These are phyloP conservation scores for Podilymbus podiceps DNA, from an alignment of 2,113 vertebrate species.

Conservation along the genomic window DNA sequence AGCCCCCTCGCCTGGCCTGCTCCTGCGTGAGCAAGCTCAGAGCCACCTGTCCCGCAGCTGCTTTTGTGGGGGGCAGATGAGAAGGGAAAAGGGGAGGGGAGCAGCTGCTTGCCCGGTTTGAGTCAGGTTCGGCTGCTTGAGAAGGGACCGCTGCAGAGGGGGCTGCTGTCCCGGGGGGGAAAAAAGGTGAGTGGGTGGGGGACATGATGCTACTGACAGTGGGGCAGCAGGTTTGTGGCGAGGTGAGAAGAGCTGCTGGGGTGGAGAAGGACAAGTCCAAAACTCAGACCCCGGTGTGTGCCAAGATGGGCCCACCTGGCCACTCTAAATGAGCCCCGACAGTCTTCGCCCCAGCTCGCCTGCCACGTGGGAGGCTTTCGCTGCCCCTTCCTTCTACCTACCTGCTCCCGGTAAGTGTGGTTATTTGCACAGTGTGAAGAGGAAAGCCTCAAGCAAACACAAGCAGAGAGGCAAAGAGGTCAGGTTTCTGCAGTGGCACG, in stretches of 20 bases:
- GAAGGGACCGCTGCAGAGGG: accelerated
- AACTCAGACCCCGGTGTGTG: accelerated
- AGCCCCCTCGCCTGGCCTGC: neutral
- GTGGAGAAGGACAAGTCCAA: neutral
- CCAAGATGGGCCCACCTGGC: accelerated
- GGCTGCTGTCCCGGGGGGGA: neutral
- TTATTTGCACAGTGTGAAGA: neutral
- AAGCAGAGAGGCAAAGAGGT: neutral
- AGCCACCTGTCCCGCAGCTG: neutral
- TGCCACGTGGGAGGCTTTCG: accelerated
- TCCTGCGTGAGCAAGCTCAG: neutral
- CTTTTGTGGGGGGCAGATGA: neutral
- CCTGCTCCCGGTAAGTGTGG: neutral
- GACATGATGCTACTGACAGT: neutral
- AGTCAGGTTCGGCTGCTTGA: neutral
- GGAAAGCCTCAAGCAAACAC: neutral
- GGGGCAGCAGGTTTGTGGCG: accelerated
- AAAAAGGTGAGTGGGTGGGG: neutral
- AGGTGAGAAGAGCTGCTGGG: neutral
- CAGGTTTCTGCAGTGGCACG: neutral
- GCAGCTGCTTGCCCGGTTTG: neutral
- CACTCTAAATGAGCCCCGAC: neutral
- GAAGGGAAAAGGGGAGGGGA: neutral
- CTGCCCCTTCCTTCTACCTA: neutral
- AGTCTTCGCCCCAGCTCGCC: neutral